Percentiles rank a stretch among this genome's conserved stretches.
These are phyloP conservation scores for Eumeta japonica DNA, from an alignment of 1,140 invertebrate genomes.

Conservation along the genomic window DNA sequence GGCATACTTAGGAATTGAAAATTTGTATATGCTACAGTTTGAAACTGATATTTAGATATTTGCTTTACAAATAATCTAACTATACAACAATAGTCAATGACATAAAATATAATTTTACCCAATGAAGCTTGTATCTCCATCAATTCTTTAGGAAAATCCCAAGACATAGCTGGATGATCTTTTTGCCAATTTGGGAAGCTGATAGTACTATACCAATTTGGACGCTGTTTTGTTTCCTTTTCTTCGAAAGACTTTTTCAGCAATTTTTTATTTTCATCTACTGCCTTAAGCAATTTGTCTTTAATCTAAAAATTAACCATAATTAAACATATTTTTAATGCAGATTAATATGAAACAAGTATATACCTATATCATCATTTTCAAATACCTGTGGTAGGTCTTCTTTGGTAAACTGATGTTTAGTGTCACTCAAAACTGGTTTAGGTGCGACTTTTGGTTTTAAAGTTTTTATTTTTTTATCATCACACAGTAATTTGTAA, in stretches of 20 bases:
- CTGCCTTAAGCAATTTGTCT: conserved; percentile 52
- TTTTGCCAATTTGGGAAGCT: conserved; percentile 50
- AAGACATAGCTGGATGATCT: conserved; percentile 49
- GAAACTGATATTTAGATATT: too few relatives aligned
- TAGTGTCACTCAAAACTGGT: conserved; percentile 47
- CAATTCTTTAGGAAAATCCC: conserved; percentile 53
- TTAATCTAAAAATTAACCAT: conserved; percentile 39
- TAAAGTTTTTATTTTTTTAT: conserved; percentile 37
- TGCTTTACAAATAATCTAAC: too few relatives aligned
- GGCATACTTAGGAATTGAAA: too few relatives aligned
- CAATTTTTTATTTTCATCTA: conserved; percentile 52
- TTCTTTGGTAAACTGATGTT: conserved; percentile 52
- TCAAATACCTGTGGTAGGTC: conserved; percentile 50
- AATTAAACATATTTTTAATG: conserved; percentile 3
- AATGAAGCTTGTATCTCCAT: conserved; percentile 36
- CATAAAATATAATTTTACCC: too few relatives aligned
- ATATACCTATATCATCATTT: not conserved
- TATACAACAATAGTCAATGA: too few relatives aligned
- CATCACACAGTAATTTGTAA: conserved; percentile 49
- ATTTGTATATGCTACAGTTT: too few relatives aligned
- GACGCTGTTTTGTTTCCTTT: conserved; percentile 36
- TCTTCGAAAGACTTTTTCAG: conserved; percentile 51
- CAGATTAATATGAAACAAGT: not conserved
- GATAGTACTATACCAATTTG: conserved; percentile 43
- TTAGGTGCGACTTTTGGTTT: conserved; percentile 55